Conservation (phyloP, 2,888 invertebrate genomes). For the Meganola albula region DNA sequence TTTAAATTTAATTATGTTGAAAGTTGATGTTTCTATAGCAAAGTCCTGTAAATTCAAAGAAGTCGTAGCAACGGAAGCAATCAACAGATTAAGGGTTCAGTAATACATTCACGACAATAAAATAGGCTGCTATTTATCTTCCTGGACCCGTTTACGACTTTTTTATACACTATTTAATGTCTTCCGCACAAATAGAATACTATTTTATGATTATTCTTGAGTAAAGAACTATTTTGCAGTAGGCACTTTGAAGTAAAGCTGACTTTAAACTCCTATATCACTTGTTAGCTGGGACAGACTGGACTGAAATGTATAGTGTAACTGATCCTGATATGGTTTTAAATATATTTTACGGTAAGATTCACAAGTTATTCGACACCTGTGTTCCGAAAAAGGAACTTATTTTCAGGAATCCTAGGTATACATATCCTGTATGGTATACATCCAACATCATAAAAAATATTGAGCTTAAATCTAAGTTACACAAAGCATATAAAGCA, state of each 20-base stretch:
- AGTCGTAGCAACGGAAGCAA: slow-evolving; percentile 17
- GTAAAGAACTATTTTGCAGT: too few relatives aligned
- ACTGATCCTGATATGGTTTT: slow-evolving; percentile 1
- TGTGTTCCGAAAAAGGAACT: slow-evolving; percentile 16
- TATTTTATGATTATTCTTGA: slow-evolving; percentile 6
- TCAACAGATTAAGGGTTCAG: slow-evolving; percentile 25
- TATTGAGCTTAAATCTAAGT: slow-evolving; percentile 7
- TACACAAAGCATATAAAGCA: slow-evolving; percentile 11
- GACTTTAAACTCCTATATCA: not conserved
- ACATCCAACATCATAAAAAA: slow-evolving; percentile 9
- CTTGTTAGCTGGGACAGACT: not conserved
- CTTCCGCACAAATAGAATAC: slow-evolving; percentile 4
- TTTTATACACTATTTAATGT: slow-evolving; percentile 15
- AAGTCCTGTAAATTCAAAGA: slow-evolving; percentile 20
- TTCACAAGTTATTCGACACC: slow-evolving; percentile 8
- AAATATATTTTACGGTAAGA: slow-evolving; percentile 11
- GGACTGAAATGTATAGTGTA: not conserved
- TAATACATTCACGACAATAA: slow-evolving; percentile 25
- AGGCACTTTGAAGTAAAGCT: too few relatives aligned
- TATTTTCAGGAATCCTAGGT: slow-evolving; percentile 2
- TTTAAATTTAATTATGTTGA: slow-evolving; percentile 28
- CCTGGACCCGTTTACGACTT: slow-evolving; percentile 19
- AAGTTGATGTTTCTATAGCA: too few relatives aligned
- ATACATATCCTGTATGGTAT: slow-evolving; percentile 19
- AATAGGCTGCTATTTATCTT: slow-evolving; percentile 14